phyloP scores from a whole-genome alignment of 2,797 vertebrate species.

The Neopelma chrysocephalum region DNA sequence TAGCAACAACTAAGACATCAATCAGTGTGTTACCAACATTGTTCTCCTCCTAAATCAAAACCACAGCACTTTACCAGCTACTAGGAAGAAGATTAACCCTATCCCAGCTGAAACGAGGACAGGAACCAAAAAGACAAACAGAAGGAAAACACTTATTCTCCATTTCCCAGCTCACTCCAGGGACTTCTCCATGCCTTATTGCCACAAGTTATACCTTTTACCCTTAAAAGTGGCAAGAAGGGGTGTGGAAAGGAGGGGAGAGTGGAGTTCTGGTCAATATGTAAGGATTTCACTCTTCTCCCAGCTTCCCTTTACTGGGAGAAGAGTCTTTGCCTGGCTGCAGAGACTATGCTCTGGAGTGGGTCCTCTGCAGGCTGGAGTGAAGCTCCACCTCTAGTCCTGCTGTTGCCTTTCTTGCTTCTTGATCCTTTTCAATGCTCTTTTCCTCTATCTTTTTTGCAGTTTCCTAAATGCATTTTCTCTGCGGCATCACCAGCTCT shows the following conservation, averaged over 20 bases:
- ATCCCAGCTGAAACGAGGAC: not conserved
- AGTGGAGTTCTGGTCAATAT: not conserved
- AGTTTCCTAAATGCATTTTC: not conserved
- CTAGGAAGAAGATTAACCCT: not conserved
- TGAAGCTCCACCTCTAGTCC: not conserved
- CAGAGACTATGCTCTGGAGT: not conserved
- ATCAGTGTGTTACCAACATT: not conserved
- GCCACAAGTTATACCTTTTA: accelerated
- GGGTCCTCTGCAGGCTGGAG: no score
- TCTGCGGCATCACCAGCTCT: not conserved
- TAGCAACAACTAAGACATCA: not conserved
- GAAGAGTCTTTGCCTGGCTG: not conserved
- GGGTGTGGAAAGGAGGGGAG: not conserved
- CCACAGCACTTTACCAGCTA: not conserved
- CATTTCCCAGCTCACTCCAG: not conserved
- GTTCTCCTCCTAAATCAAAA: not conserved
- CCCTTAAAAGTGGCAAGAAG: accelerated
- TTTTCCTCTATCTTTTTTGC: not conserved
- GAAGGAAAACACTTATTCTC: not conserved
- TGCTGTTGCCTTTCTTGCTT: not conserved
- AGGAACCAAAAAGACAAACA: not conserved
- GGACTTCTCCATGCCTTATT: not conserved
- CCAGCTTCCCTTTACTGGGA: not conserved
- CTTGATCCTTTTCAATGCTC: not conserved
- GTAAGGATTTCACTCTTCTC: not conserved